phyloP scores from a whole-genome alignment of 1,140 invertebrate species.

The Marisa cornuarietis region DNA sequence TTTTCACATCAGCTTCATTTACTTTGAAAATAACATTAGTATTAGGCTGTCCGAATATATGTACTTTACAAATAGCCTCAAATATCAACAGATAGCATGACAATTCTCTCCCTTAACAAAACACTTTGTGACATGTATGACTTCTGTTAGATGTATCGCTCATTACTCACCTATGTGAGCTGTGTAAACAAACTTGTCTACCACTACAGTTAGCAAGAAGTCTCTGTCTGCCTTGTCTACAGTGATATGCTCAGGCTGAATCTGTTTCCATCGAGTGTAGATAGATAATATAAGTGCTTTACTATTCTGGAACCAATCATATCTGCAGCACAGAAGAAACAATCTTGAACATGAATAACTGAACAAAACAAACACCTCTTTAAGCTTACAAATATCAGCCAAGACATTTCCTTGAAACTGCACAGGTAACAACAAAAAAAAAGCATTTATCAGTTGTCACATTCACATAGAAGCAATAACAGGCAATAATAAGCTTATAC shows the following conservation, averaged over 20 bases:
- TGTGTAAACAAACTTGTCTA: slow-evolving; percentile 44
- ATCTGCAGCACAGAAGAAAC: slow-evolving; percentile 43
- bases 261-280: slow-evolving; percentile 59
- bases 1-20: neutral
- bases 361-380: no score
- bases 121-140: neutral
- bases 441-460: no score
- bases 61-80: neutral
- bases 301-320: slow-evolving; percentile 65
- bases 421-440: no score
- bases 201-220: slow-evolving; percentile 36
- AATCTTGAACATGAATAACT: no score
- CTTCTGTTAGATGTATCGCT: neutral
- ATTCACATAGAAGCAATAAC: no score
- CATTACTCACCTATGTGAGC: slow-evolving; percentile 46
- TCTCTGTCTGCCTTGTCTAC: slow-evolving; percentile 47
- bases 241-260: slow-evolving; percentile 48
- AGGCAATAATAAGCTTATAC: no score
- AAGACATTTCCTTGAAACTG: no score
- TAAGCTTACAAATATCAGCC: no score
- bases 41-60: neutral
- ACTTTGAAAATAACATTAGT: neutral
- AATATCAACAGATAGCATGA: neutral
- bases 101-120: neutral
- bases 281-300: slow-evolving; percentile 59